Evolutionary conservation across 2,888 invertebrate species (phyloP), one percentile per base, ranked within the genome.

Genomic region (Lypha dubia): DNA sequence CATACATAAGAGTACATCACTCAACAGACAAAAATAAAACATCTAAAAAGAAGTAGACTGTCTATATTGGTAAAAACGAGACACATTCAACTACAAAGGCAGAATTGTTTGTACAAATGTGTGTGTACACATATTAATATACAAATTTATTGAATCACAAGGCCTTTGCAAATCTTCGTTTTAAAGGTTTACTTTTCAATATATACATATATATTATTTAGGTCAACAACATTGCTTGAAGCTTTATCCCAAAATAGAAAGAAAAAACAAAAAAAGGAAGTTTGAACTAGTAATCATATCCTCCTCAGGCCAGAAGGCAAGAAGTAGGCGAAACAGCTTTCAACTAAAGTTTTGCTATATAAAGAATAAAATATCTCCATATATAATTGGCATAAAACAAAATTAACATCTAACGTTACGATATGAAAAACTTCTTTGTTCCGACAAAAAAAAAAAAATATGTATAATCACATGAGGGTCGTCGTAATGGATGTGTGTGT

Each of bases 321-420:
- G 5, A 38, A 35, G 5, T 32, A n/a, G 32, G 7, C 46, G 9
- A 15, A 44, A 32, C 11, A 46, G 11, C 17, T 24, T 35, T 71
- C 22, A 58, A 20, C 15, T 17, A 35, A 35, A 20, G 32, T 71
- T 15, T 32, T 28, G 13, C 44, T 28, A 9, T 44, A 20, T 8
- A 8, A 58, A 7, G 3, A 28, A 38, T 3, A 56, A 1, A 32
- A 56, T 28, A 53, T 35, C 2, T 28, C 5, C 28, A 28, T 28
- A 28, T 44, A 56, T 56, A 56, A 56, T 56, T 41, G 3, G 49
- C 24, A 51, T 44, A 46, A 56, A 73, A 53, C 22, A 28, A 56
- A 56, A 62, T 53, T 35, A 63, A 81, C 63, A 56, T 70, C 38
- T 70, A 46, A 22, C 15, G 28, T 49, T 22, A 56, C 24, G 56